These are phyloP conservation scores for Mungos mungo DNA, from an alignment of 2,113 vertebrate genomes.

Conservation along the genomic window DNA sequence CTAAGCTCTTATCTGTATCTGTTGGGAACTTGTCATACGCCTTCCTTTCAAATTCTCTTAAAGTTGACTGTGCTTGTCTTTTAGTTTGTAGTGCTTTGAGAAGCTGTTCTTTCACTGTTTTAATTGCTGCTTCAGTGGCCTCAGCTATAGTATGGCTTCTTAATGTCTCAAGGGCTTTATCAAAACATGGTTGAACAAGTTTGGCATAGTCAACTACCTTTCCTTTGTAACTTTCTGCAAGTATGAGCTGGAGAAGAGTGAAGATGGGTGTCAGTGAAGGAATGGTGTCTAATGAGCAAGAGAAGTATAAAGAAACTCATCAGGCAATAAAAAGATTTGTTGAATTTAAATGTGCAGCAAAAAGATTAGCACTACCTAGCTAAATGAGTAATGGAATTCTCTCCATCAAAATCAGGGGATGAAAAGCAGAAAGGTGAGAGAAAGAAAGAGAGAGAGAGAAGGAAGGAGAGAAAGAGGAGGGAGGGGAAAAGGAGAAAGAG, in stretches of 20 bases:
- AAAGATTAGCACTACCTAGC: background rate
- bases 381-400: background rate
- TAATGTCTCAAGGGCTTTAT: slow-evolving; percentile 78
- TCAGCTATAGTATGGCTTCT: slow-evolving; percentile 81
- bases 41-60: background rate
- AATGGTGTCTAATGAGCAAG: background rate
- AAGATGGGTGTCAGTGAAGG: background rate
- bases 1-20: background rate
- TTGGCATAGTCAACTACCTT: slow-evolving; percentile 88
- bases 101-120: slow-evolving; percentile 81
- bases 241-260: background rate
- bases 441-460: background rate
- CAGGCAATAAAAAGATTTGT: background rate
- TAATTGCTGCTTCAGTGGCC: slow-evolving; percentile 83
- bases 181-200: slow-evolving; percentile 79
- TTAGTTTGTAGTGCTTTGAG: slow-evolving; percentile 66
- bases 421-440: background rate
- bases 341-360: background rate
- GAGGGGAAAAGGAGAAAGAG: background rate
- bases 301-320: background rate
- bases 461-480: background rate
- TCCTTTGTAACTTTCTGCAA: too few species aligned
- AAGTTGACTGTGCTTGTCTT: slow-evolving; percentile 35
- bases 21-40: background rate
- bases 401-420: background rate